phyloP scores from a whole-genome alignment of 2,113 vertebrate genomes.

The Panurus biarmicus region DNA sequence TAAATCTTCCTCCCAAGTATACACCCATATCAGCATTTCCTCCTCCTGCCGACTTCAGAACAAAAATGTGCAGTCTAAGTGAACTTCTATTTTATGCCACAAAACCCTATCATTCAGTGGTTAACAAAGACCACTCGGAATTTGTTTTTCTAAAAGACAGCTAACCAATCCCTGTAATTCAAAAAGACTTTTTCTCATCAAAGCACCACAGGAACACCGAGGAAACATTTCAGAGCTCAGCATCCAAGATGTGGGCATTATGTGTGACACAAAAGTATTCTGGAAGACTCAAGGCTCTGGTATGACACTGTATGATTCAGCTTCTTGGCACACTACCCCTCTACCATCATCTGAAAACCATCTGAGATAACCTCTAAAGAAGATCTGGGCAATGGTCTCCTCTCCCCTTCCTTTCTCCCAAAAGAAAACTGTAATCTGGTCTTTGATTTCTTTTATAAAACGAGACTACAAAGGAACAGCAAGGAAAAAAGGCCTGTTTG shows the following conservation, averaged over 20 bases:
- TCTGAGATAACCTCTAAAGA: slow-evolving; percentile 7
- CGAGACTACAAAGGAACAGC: neutral
- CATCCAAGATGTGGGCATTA: slow-evolving; percentile 10
- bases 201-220: slow-evolving; percentile 4
- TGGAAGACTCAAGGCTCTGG: neutral
- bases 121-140: slow-evolving; percentile 30
- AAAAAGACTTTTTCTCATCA: slow-evolving; percentile 33
- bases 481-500: neutral
- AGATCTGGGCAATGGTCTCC: neutral
- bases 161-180: slow-evolving; percentile 24
- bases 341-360: neutral
- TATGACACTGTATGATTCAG: neutral
- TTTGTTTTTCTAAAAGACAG: slow-evolving; percentile 15
- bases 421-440: neutral
- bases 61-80: slow-evolving; percentile 43
- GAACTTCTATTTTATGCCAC: slow-evolving; percentile 40
- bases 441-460: neutral
- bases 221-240: slow-evolving; percentile 7
- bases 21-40: slow-evolving; percentile 60
- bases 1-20: slow-evolving; percentile 50
- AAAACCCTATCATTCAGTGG: slow-evolving; percentile 49
- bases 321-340: neutral
- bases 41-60: slow-evolving; percentile 42
- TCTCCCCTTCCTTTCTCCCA: neutral
- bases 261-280: neutral